Base-by-base conservation (phyloP, 2,113 vertebrate genomes). In the Erpornis zantholeuca region DNA sequence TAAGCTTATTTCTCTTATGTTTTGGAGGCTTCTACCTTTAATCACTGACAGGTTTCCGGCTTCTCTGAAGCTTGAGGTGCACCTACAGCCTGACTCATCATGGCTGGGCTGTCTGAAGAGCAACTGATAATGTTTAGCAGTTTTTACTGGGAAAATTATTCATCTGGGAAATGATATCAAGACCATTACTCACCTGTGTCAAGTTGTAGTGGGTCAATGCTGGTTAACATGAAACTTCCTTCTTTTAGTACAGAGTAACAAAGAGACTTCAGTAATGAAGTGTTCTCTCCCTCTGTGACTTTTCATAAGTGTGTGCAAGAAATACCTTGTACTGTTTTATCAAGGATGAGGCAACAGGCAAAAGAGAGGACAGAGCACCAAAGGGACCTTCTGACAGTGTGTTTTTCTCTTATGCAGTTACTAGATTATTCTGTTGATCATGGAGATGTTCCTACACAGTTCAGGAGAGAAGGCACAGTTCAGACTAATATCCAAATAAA, bases 111-210 rank as follows among this genome's bases (percentile, higher is more conserved):
- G 57, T 75, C 83, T 96, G 94, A 92, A 71, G 73, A 60, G 25
- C 79, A 59, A 36, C 84, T 94, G 93, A 97, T 96, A 94, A 54
- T 61, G 10, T 95, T 96, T 95, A 94, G 75, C 65, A 95, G 80
- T 95, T 90, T 97, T 97, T 95, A 50, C 93, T 77, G 95, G 86
- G 89, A 71, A 57, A 86, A 91, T 97, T 97, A 97, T 96, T 97
- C 97, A 84, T 92, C 95, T 97, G 80, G 70, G 88, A 96, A 92
- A 84, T 91, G 23, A 40, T 97, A 95, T 95, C 96, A 95, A 89
- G 92, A 90, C 96, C 82, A 91, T 92, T 91, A 94, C 65, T 92
- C 82, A 92, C 88, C 65, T 86, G 38, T 96, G 82, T 47, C 77
- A 71, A 49, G 25, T 78, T 36, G 12, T n/a, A 23, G 47, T 53